phyloP scores from a whole-genome alignment of 2,797 vertebrate species.

The Sebastes diploproa region DNA sequence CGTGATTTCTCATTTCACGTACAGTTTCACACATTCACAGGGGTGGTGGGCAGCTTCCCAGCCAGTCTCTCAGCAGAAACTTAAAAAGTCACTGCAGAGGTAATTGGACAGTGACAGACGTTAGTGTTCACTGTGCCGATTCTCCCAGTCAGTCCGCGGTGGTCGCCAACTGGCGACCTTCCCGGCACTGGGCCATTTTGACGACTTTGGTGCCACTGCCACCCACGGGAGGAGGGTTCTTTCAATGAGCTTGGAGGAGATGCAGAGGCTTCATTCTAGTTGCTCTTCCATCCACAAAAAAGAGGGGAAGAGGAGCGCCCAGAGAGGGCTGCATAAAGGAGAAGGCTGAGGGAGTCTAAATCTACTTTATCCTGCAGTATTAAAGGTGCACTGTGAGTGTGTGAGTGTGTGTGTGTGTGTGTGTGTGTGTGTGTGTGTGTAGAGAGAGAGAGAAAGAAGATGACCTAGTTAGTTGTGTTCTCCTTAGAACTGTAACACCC shows the following conservation, averaged over 20 bases:
- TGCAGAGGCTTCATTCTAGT: constrained; percentile 24
- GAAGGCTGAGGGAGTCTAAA: constrained; percentile 45
- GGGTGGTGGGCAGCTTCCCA: background rate
- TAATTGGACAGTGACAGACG: constrained; percentile 36
- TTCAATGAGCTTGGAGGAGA: constrained; percentile 30
- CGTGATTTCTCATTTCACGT: background rate
- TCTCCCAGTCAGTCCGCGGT: constrained; percentile 7
- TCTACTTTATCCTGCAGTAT: constrained; percentile 60
- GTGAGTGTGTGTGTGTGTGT: background rate
- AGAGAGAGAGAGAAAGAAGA: background rate
- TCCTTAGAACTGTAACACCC: constrained; percentile 62
- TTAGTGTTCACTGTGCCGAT: constrained; percentile 16
- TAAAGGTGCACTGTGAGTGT: constrained; percentile 39
- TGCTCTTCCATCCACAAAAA: constrained; percentile 25
- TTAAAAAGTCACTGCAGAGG: constrained; percentile 22
- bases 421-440: background rate
- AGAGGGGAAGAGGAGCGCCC: background rate
- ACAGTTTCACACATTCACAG: constrained; percentile 4
- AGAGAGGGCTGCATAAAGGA: constrained; percentile 23
- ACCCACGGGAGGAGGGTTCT: constrained; percentile 18
- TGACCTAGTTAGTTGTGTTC: constrained; percentile 70
- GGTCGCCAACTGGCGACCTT: constrained; percentile 47
- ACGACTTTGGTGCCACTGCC: constrained; percentile 27
- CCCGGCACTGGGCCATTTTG: constrained; percentile 32
- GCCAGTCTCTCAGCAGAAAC: constrained; percentile 17